Base-by-base conservation (phyloP, 2,113 vertebrate genomes). In the Psettodes erumei region DNA sequence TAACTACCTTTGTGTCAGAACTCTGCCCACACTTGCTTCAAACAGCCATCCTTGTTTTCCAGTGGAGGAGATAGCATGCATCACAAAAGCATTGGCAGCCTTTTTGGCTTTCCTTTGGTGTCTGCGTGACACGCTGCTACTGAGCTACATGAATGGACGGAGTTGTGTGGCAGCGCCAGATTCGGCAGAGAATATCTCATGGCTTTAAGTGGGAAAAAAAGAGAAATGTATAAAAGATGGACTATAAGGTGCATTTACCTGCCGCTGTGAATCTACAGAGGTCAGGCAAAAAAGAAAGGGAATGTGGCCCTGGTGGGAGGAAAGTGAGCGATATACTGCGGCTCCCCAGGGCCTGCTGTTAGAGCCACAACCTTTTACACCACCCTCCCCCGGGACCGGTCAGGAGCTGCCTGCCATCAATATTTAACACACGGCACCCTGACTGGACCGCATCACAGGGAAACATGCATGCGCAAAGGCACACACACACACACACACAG, bases 291-390 rank as follows among this genome's bases (percentile, higher is more conserved):
- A 38, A 16, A 63, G 40, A 63, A 8, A 19, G 50, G 4, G 65
- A 79, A 81, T 56, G 12, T 54, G 76, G 68, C 77, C 74, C 72
- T 21, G 43, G 69, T 77, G 75, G 83, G 61, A 69, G 59, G 63
- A 53, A 75, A 67, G 75, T 67, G 77, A 75, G 65, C 56, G 71
- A 76, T 84, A 65, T 27, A 73, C 51, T 43, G 60, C 53, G 35
- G 77, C 58, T 69, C 77, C 73, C 74, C 3, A 33, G 85, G 69
- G 85, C 45, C 71, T 4, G 79, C 71, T 75, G 83, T 73, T 80
- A 70, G 59, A 82, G 86, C 66, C 75, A 79, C 76, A 85, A 89
- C 85, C 88, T 88, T n/a, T 91, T 90, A 82, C 75, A 35, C 79
- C 38, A 16, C 18, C 32, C 61, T 71, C 85, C 85, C 72, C 45